A percentile compares a stretch with the other conserved stretches of the same genome.
These are phyloP conservation scores for Hepsetus odoe DNA, from an alignment of 2,113 vertebrate genomes.

Conservation along the genomic window DNA sequence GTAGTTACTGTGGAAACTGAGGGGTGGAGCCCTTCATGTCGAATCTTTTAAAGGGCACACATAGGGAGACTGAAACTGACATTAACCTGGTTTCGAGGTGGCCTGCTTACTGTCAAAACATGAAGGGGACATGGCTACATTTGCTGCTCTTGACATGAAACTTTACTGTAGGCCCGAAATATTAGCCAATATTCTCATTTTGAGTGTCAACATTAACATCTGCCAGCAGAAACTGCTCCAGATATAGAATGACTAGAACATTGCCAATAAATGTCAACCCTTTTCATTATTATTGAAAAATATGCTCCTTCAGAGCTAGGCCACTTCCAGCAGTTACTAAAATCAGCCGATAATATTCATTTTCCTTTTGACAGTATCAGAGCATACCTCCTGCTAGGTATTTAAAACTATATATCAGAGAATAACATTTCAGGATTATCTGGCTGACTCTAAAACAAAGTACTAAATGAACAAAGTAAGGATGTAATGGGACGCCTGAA, in stretches of 20 bases:
- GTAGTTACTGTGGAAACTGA: conserved; percentile 29
- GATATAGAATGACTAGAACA: neutral
- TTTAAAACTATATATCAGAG: too few species aligned
- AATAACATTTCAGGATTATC: too few species aligned
- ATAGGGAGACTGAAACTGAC: conserved; percentile 69
- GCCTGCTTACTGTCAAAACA: conserved; percentile 56
- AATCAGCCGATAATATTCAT: neutral
- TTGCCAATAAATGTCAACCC: too few species aligned
- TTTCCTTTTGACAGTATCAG: neutral
- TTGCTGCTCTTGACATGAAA: conserved; percentile 28
- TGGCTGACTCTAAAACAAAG: neutral
- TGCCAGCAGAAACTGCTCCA: neutral
- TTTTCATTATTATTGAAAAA: neutral
- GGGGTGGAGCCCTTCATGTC: conserved; percentile 27
- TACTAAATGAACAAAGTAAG: neutral
- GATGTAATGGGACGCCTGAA: conserved; percentile 28
- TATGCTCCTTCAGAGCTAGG: neutral
- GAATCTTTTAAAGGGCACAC: conserved; percentile 53
- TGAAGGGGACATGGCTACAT: conserved; percentile 43
- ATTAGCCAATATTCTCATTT: neutral
- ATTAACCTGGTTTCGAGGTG: conserved; percentile 65
- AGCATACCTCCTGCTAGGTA: too few species aligned
- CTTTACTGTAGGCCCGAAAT: neutral
- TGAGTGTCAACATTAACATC: neutral
- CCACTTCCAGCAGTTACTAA: neutral